Conservation (phyloP, 2,797 vertebrate species). For the Takifugu ocellatus region DNA sequence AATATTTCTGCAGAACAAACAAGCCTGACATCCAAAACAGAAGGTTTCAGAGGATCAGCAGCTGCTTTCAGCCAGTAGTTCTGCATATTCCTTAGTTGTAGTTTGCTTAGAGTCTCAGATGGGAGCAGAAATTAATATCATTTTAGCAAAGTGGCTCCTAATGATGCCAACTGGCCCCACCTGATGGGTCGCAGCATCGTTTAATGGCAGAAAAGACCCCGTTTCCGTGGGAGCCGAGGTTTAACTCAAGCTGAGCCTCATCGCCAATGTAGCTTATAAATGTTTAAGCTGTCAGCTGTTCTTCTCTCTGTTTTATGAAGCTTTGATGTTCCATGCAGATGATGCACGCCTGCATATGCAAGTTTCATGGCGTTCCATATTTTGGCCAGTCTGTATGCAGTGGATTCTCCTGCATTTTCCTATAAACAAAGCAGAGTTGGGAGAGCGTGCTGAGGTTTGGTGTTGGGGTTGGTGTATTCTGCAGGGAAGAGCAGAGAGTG, state of each 20-base stretch:
- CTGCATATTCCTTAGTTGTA: neutral
- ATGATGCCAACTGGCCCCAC: constrained; percentile 36
- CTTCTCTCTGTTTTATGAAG: constrained; percentile 43
- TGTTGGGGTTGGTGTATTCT: constrained; percentile 9
- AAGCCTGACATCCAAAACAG: constrained; percentile 18
- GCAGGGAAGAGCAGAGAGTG: constrained; percentile 6
- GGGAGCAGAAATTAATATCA: constrained; percentile 25
- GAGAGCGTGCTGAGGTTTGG: too few species aligned
- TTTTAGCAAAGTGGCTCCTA: constrained; percentile 35
- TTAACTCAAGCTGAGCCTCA: constrained; percentile 36
- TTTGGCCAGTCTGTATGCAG: constrained; percentile 17
- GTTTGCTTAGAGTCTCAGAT: constrained; percentile 9
- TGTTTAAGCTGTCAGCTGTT: constrained; percentile 66
- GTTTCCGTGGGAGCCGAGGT: constrained; percentile 46
- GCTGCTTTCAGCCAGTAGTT: neutral
- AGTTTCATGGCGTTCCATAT: constrained; percentile 28
- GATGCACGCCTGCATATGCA: constrained; percentile 12
- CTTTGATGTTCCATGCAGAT: constrained; percentile 60
- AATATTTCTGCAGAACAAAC: constrained; percentile 22
- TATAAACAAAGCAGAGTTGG: too few species aligned
- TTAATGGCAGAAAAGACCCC: constrained; percentile 45
- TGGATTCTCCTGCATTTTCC: constrained; percentile 10
- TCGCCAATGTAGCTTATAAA: constrained; percentile 54
- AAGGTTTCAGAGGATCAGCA: constrained; percentile 18
- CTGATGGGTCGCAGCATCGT: constrained; percentile 17